Evolutionary conservation across 2,797 vertebrate species (phyloP).

Genomic region (Pristis pectinata): DNA sequence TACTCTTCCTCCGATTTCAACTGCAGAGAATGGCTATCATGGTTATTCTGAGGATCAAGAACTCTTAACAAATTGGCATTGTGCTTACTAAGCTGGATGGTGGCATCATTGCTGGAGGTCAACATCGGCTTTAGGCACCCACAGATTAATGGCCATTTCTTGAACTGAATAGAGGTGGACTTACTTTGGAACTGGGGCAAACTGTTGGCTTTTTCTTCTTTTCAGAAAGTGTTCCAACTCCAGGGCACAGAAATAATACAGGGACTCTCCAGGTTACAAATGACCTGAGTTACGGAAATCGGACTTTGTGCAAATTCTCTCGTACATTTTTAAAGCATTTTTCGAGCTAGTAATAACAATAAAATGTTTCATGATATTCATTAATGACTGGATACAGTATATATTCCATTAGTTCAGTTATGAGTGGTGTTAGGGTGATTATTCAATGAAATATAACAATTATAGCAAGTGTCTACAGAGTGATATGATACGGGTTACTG

Average conservation of each 20-base stretch:
- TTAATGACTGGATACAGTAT: no score
- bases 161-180: background rate
- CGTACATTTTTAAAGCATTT: no score
- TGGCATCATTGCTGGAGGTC: background rate
- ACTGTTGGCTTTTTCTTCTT: background rate
- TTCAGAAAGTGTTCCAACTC: background rate
- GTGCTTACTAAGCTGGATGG: background rate
- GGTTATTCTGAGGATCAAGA: background rate
- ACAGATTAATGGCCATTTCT: background rate
- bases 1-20: background rate
- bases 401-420: no score
- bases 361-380: no score
- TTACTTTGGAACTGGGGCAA: background rate
- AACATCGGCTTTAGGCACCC: background rate
- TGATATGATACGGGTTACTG: no score
- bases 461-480: no score
- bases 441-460: no score
- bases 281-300: no score
- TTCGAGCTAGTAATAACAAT: no score
- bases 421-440: no score
- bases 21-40: background rate
- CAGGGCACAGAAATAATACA: background rate
- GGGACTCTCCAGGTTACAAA: no score
- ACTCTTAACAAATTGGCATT: background rate
- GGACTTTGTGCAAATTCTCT: no score